Conservation (phyloP, 2,888 invertebrate genomes). For the Orthosia gothica region DNA sequence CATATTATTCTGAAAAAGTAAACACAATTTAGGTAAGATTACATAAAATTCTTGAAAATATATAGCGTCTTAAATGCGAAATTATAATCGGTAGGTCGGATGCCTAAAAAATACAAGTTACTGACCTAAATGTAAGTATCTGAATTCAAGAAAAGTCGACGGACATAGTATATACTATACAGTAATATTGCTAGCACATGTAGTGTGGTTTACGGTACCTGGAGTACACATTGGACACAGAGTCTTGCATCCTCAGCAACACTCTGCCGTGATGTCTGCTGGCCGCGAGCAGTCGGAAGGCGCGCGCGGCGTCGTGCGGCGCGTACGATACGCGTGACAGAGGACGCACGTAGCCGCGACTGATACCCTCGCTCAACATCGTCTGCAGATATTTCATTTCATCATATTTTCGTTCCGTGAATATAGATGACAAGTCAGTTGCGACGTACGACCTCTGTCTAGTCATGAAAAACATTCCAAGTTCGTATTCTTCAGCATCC, state of each 20-base stretch:
- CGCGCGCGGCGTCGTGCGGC: no score
- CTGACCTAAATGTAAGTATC: no score
- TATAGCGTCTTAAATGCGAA: not conserved
- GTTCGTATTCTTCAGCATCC: conserved; percentile 66
- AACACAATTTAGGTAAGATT: not conserved
- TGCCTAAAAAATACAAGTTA: not conserved
- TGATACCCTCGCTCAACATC: no score
- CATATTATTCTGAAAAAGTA: conserved; percentile 44
- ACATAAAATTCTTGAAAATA: not conserved
- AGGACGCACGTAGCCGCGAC: no score
- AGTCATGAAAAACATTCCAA: conserved; percentile 69
- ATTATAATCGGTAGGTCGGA: not conserved
- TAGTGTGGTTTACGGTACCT: conserved; percentile 7
- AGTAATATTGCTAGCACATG: not conserved
- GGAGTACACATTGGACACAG: not conserved
- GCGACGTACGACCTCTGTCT: conserved; percentile 62
- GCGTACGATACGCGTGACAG: no score
- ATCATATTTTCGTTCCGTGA: conserved; percentile 57
- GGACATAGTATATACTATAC: no score
- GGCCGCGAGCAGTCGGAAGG: no score
- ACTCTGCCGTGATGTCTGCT: no score
- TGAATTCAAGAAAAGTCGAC: no score
- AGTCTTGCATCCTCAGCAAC: no score
- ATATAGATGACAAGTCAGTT: conserved; percentile 71
- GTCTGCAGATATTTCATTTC: conserved; percentile 59